Conservation (phyloP, 2,797 vertebrate genomes). For the Sebastes itinus region DNA sequence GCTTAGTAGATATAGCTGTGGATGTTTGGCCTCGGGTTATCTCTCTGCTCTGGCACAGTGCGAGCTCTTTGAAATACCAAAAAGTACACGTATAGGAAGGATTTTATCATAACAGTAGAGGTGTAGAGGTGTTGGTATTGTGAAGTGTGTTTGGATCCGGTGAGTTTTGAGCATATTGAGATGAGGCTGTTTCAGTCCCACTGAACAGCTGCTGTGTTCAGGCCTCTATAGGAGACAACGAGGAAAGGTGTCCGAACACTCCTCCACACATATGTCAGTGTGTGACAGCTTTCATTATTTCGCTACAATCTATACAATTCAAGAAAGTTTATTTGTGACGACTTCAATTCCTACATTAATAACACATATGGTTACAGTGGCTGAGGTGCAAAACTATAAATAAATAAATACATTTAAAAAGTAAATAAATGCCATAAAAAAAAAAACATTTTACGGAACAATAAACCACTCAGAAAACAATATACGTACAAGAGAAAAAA, state of each 20-base stretch:
- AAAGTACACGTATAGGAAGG: neutral
- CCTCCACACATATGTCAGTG: conserved; percentile 11
- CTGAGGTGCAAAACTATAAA: neutral
- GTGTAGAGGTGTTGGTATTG: neutral
- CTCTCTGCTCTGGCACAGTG: conserved; percentile 8
- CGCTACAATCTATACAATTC: neutral
- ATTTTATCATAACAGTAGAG: neutral
- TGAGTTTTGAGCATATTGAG: neutral
- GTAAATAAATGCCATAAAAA: neutral
- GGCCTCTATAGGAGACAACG: neutral
- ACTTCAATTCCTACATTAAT: neutral
- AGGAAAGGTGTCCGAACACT: neutral
- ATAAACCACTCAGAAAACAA: neutral
- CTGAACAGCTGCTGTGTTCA: conserved; percentile 11
- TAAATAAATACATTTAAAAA: neutral
- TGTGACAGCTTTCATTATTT: neutral
- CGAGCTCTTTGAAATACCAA: neutral
- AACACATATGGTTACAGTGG: neutral
- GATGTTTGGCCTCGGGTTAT: conserved; percentile 21
- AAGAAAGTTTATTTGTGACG: neutral
- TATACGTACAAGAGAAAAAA: neutral
- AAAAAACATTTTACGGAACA: rapidly evolving
- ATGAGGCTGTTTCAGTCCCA: conserved; percentile 1
- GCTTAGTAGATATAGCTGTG: conserved; percentile 2
- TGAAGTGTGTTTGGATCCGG: neutral